Percentiles rank a stretch among this genome's conserved stretches.
phyloP scores from a whole-genome alignment of 2,113 vertebrate genomes.

The Nothobranchius kuhntae region DNA sequence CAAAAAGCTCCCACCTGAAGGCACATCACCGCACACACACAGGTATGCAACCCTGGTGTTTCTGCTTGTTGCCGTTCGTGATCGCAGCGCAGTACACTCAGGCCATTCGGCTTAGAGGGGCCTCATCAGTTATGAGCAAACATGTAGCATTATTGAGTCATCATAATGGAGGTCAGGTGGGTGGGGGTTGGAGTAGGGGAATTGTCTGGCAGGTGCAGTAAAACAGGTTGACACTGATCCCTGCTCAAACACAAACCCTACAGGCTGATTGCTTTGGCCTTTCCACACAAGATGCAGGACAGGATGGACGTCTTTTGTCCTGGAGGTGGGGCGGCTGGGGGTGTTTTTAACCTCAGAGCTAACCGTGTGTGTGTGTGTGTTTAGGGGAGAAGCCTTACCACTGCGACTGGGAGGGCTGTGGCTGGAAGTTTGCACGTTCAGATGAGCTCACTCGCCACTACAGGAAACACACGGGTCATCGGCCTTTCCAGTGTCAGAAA shows the following conservation, averaged over 20 bases:
- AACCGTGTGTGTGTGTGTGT: conserved; percentile 63
- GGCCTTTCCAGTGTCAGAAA: conserved; percentile 97
- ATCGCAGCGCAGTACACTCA: not conserved
- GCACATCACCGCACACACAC: conserved; percentile 97
- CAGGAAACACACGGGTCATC: conserved; percentile 96
- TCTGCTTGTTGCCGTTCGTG: not conserved
- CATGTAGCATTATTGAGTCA: conserved; percentile 1
- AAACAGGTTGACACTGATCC: conserved; percentile 70
- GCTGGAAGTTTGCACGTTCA: conserved; percentile 98
- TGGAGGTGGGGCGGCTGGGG: conserved; percentile 27
- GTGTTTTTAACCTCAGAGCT: conserved; percentile 48
- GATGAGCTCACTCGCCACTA: conserved; percentile 99
- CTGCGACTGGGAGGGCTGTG: conserved; percentile 99
- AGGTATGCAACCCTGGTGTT: conserved; percentile 78
- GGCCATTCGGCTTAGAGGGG: not conserved
- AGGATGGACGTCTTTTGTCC: conserved; percentile 63
- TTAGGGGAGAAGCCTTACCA: conserved; percentile 97
- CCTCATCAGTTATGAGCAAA: conserved; percentile 15
- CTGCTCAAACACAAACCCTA: conserved; percentile 63
- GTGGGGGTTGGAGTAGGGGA: conserved; percentile 36
- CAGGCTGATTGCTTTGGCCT: conserved; percentile 31
- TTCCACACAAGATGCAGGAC: conserved; percentile 51
- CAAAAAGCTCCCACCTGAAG: conserved; percentile 98
- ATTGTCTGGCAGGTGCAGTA: conserved; percentile 62
- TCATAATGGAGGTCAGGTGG: conserved; percentile 16